Evolutionary conservation across 2,888 invertebrate genomes (phyloP).

Genomic region (Omphaloscelis lunosa): DNA sequence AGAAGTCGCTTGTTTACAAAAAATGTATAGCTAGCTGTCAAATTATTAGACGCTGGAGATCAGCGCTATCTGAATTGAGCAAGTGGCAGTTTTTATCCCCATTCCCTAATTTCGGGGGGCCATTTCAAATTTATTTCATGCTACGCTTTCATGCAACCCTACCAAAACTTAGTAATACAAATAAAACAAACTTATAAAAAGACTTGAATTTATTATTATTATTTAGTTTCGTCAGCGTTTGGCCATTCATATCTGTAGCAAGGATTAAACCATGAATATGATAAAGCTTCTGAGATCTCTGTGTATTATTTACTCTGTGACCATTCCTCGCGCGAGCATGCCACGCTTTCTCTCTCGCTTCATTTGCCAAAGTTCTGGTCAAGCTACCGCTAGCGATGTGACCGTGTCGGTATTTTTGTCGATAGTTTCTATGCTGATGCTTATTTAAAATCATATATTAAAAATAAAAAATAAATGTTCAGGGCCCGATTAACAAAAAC

Average conservation of each 20-base stretch:
- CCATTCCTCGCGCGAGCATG: constrained; percentile 74
- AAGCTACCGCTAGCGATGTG: constrained; percentile 74
- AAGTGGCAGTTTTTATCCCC: no score
- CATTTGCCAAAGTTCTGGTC: constrained; percentile 87
- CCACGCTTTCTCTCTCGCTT: constrained; percentile 82
- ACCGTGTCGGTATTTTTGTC: constrained; percentile 44
- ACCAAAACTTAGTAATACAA: neutral
- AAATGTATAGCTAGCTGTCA: no score
- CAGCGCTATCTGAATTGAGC: no score
- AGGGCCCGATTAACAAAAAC: neutral
- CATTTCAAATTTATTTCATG: no score
- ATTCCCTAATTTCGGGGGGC: no score
- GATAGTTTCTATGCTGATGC: neutral
- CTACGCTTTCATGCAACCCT: neutral
- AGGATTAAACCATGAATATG: neutral
- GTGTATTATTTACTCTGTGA: constrained; percentile 70
- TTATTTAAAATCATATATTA: neutral
- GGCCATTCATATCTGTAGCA: neutral
- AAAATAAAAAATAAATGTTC: neutral
- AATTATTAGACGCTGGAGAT: no score
- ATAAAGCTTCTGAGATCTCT: constrained; percentile 51
- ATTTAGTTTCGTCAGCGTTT: neutral
- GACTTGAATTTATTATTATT: neutral
- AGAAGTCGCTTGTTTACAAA: no score
- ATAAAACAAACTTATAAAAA: neutral